Evolutionary conservation across 2,797 vertebrate genomes (phyloP).

Genomic region (Karalla daura): DNA sequence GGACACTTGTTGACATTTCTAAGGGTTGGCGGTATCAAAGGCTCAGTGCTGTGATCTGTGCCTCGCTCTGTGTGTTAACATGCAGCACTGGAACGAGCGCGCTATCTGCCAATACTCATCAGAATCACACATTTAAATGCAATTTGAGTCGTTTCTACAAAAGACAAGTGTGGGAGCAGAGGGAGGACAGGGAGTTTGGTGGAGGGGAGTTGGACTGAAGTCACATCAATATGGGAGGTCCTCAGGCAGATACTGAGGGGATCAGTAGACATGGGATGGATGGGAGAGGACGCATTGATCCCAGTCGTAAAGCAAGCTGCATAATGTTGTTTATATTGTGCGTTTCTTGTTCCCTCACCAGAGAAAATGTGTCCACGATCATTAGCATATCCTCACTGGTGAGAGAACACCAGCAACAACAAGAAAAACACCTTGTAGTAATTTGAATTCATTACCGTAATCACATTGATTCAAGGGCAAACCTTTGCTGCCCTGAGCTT

Average conservation of each 20-base stretch:
- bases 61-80: slow-evolving; percentile 42
- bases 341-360: neutral
- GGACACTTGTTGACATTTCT: slow-evolving; percentile 73
- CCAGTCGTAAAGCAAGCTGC: neutral
- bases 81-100: slow-evolving; percentile 22
- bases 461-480: slow-evolving; percentile 13
- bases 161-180: neutral
- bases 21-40: slow-evolving; percentile 64
- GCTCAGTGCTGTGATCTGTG: slow-evolving; percentile 58
- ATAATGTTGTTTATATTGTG: neutral
- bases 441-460: slow-evolving; percentile 15
- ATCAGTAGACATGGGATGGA: neutral
- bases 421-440: neutral
- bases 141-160: slow-evolving; percentile 25
- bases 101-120: slow-evolving; percentile 24
- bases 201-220: neutral
- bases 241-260: neutral
- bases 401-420: neutral
- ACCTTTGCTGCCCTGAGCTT: neutral
- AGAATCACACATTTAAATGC: slow-evolving; percentile 42
- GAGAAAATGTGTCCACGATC: neutral
- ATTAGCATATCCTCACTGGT: neutral
- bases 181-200: neutral
- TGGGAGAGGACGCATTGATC: neutral
- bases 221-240: neutral